Evolutionary conservation across 2,888 invertebrate species (phyloP).

Genomic region (Salticus scenicus): DNA sequence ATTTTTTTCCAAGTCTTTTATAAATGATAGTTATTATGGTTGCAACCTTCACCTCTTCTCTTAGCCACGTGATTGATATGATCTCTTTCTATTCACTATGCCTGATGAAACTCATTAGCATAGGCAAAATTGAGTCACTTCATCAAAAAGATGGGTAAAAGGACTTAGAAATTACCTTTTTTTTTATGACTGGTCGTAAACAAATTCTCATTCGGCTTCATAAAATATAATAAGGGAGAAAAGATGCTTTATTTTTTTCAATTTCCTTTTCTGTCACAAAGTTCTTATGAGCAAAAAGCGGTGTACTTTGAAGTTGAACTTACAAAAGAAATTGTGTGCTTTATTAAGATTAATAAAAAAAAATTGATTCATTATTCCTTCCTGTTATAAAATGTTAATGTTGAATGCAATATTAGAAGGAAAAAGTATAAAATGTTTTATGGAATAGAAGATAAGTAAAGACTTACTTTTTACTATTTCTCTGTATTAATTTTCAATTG

Average conservation of each 20-base stretch:
- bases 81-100: constrained; percentile 28
- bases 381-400: too few relatives aligned
- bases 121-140: constrained; percentile 25
- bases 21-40: constrained; percentile 20
- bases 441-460: too few relatives aligned
- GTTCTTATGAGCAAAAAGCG: constrained; percentile 17
- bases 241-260: neutral
- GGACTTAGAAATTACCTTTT: too few relatives aligned
- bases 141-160: neutral
- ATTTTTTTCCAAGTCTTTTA: neutral
- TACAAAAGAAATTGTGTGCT: constrained; percentile 3
- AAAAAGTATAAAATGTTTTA: too few relatives aligned
- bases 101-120: constrained; percentile 38
- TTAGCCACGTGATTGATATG: neutral
- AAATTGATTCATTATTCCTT: too few relatives aligned
- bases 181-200: too few relatives aligned
- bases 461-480: too few relatives aligned
- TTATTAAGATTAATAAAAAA: constrained; percentile 10
- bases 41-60: constrained; percentile 7
- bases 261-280: neutral
- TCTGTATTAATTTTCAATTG: too few relatives aligned
- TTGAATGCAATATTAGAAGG: too few relatives aligned
- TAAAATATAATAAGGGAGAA: constrained; percentile 33
- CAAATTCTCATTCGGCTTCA: constrained; percentile 8
- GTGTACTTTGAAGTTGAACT: constrained; percentile 36